Base-by-base conservation (phyloP, 2,797 vertebrate genomes). In the Acrocephalus scirpaceus region DNA sequence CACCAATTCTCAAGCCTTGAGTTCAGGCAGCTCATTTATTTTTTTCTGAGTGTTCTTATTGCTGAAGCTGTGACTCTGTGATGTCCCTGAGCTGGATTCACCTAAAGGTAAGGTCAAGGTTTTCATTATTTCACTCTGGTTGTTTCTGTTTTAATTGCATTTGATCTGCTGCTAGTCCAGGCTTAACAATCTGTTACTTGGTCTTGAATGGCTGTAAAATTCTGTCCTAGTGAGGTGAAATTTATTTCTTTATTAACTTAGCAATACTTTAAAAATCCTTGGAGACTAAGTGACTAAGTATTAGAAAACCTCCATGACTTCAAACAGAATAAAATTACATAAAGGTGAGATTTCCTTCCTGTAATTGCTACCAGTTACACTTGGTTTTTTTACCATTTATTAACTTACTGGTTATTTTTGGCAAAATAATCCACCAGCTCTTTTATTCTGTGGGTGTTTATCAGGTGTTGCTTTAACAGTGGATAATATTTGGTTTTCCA, bases 401-500 rank as follows among this genome's bases (percentile, higher is more conserved):
- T 60, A 66, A 96, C 98, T 81, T 96, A 99, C 99, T 98, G 96
- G 94, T 98, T 98, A 66, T 98, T 98, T 82, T 93, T 98, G 84
- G 97, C 96, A 92, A 99, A 98, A 86, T 98, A 98, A 70, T 98
- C 97, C 69, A 98, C 97, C 65, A 99, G 86, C 38, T 98, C 98
- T 81, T 98, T 98, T 70, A 98, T 81, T 75, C 97, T 97, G 78
- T 97, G 96, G 7, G 96, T 97, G 29, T 98, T 95, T 26, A 99
- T 87, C 84, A 96, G 53, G 9, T 98, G 98, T 85, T 98, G 96
- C 92, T 98, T 98, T 95, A 99, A 88, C 38, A 97, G 81, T 25
- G 95, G 86, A 9, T 99, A 98, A 97, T 99, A 98, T 89, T 98
- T 98, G 16, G 98, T 98, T 91, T 98, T 98, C 44, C 98, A 57